Conservation (phyloP, 2,797 vertebrate species). For the Gymnocypris eckloni region DNA sequence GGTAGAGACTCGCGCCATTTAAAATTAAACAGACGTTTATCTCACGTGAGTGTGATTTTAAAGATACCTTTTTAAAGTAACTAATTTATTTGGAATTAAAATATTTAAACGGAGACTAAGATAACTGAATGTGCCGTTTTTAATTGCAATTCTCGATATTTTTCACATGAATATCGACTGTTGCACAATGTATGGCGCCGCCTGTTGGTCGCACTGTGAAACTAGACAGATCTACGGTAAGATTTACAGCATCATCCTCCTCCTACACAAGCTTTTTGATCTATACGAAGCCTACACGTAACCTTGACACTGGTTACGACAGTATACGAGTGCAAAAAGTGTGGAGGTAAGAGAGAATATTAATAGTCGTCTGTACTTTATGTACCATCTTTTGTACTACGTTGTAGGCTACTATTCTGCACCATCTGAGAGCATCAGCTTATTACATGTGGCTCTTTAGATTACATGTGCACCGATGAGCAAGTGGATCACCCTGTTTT, state of each 20-base stretch:
- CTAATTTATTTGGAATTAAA: not conserved
- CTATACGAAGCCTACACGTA: constrained; percentile 36
- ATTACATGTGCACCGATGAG: not conserved
- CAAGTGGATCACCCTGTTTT: not conserved
- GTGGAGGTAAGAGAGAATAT: constrained; percentile 8
- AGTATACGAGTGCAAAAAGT: constrained; percentile 4
- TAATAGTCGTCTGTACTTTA: not conserved
- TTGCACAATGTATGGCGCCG: not conserved
- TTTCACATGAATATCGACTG: not conserved
- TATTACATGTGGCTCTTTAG: not conserved
- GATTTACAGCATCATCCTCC: constrained; percentile 10
- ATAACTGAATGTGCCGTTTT: not conserved
- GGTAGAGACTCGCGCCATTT: not conserved
- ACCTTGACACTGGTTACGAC: constrained; percentile 29
- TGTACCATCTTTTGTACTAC: not conserved
- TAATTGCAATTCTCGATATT: not conserved
- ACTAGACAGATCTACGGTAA: not conserved
- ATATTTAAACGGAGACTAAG: not conserved
- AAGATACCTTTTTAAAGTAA: not conserved
- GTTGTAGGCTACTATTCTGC: not conserved
- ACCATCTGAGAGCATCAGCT: not conserved
- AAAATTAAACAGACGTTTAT: not conserved
- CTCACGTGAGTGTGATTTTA: not conserved
- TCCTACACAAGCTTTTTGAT: constrained; percentile 22
- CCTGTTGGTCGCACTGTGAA: not conserved